Conservation (phyloP, 2,888 invertebrate genomes). For the Linnaemya vulpina region DNA sequence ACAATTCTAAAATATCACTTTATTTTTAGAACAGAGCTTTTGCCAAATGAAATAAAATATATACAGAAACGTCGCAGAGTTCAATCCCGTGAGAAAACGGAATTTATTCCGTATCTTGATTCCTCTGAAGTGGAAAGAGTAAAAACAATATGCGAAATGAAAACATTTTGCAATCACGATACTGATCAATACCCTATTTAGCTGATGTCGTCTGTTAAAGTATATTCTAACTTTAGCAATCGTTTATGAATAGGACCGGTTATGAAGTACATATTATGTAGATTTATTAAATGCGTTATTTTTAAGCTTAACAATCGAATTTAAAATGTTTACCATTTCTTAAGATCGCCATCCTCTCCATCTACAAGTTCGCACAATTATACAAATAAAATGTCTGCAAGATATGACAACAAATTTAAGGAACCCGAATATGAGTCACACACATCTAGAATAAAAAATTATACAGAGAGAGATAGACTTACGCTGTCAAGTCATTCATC, state of each 20-base stretch:
- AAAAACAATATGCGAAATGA: too few species aligned
- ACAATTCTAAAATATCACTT: too few species aligned
- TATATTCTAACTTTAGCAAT: too few species aligned
- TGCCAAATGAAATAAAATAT: too few species aligned
- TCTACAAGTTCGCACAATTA: constrained; percentile 78
- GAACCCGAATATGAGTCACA: constrained; percentile 62
- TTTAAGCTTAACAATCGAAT: not conserved
- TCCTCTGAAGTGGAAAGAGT: too few species aligned
- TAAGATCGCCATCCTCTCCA: constrained; percentile 80
- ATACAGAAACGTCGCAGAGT: too few species aligned
- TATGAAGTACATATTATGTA: not conserved
- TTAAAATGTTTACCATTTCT: constrained; percentile 69
- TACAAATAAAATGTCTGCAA: constrained; percentile 66
- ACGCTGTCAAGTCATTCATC: constrained; percentile 74
- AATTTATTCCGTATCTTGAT: too few species aligned
- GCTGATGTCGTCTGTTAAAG: too few species aligned
- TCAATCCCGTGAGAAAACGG: too few species aligned
- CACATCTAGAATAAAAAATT: constrained; percentile 75
- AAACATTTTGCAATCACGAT: too few species aligned
- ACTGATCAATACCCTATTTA: too few species aligned
- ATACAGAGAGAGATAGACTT: constrained; percentile 81
- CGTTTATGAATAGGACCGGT: not conserved
- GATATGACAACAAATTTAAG: constrained; percentile 69
- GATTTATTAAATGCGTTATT: not conserved
- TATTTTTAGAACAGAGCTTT: too few species aligned